Evolutionary conservation across 2,797 vertebrate genomes (phyloP).

Genomic region (Sebastes matsubarae): DNA sequence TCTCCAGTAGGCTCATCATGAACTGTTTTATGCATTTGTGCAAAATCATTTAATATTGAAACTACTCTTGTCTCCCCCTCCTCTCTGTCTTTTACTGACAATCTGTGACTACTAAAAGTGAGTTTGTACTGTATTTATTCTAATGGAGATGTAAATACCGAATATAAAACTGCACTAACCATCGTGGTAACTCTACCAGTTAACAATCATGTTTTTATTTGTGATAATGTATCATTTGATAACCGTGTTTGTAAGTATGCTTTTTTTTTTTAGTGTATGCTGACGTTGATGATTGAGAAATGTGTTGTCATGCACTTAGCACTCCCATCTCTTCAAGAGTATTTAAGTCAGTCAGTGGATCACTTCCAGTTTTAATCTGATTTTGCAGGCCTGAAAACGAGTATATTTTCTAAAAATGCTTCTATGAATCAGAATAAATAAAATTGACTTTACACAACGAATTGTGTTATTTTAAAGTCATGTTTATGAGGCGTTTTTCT

Average conservation of each 20-base stretch:
- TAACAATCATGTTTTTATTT: constrained; percentile 73
- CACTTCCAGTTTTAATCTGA: constrained; percentile 61
- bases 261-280: constrained; percentile 65
- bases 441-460: constrained; percentile 68
- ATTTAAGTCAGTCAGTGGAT: constrained; percentile 59
- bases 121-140: constrained; percentile 72
- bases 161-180: constrained; percentile 74
- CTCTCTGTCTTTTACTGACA: constrained; percentile 69
- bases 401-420: constrained; percentile 83
- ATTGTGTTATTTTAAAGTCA: background rate
- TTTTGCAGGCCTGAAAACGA: constrained; percentile 74
- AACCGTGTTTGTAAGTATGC: constrained; percentile 69
- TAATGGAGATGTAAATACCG: constrained; percentile 65
- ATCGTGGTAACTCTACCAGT: constrained; percentile 58
- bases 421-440: constrained; percentile 80
- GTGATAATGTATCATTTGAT: constrained; percentile 64
- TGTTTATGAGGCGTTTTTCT: background rate
- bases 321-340: constrained; percentile 58
- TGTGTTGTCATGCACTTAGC: constrained; percentile 46
- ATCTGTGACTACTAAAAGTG: constrained; percentile 73
- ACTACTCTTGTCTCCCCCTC: constrained; percentile 14
- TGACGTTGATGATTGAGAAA: constrained; percentile 59
- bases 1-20: constrained; percentile 36
- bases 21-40: constrained; percentile 55
- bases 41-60: constrained; percentile 37